phyloP scores from a whole-genome alignment of 2,888 invertebrate genomes.

The Melanostoma scalare region DNA sequence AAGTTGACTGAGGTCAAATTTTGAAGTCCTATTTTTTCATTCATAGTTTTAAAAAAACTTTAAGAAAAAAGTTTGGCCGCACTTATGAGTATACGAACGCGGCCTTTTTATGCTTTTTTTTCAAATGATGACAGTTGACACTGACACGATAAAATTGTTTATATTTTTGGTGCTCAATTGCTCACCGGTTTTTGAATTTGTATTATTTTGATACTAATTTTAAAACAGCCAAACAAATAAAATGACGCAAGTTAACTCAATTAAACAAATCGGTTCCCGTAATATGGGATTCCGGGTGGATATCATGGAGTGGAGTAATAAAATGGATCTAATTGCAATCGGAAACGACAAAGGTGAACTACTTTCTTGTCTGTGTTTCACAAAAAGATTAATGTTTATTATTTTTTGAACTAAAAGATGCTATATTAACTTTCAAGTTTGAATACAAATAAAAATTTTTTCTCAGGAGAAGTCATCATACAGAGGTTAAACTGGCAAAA shows the following conservation, averaged over 20 bases:
- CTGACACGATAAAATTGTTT: too few relatives aligned
- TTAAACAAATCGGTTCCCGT: constrained; percentile 80
- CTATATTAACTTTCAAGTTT: too few relatives aligned
- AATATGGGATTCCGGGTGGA: constrained; percentile 84
- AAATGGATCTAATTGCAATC: constrained; percentile 95
- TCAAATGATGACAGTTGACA: too few relatives aligned
- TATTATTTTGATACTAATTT: neutral
- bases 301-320: constrained; percentile 95
- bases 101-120: too few relatives aligned
- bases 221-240: constrained; percentile 4
- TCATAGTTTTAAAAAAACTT: too few relatives aligned
- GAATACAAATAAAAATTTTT: constrained; percentile 13
- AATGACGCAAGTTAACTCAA: constrained; percentile 80
- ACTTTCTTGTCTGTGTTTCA: neutral
- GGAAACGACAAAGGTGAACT: constrained; percentile 91
- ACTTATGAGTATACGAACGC: too few relatives aligned
- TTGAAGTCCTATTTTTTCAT: too few relatives aligned
- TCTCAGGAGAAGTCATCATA: constrained; percentile 91
- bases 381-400: constrained; percentile 5
- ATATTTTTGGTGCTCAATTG: too few relatives aligned
- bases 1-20: too few relatives aligned
- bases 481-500: constrained; percentile 96
- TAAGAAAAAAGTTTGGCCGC: too few relatives aligned
- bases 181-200: too few relatives aligned
- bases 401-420: neutral